Evolutionary conservation across 2,797 vertebrate genomes (phyloP).

Genomic region (Microhierax caerulescens): DNA sequence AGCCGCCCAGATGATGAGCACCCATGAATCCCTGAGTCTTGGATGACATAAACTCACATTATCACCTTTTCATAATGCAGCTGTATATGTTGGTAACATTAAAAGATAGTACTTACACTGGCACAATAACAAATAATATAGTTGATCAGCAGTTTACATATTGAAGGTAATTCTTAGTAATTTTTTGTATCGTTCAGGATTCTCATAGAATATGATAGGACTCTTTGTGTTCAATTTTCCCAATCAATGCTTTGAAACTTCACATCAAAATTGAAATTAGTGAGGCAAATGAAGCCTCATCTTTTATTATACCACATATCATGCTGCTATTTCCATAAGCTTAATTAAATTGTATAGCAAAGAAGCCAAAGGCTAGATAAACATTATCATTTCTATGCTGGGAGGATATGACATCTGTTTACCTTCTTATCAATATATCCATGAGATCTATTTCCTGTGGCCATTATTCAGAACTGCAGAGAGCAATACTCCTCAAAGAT

Average conservation of each 20-base stretch:
- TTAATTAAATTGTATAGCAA: background rate
- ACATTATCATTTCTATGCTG: background rate
- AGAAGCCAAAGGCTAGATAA: background rate
- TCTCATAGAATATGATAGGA: background rate
- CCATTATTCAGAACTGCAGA: background rate
- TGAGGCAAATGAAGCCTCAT: background rate
- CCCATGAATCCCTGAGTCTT: background rate
- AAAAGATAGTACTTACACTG: background rate
- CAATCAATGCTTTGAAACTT: background rate
- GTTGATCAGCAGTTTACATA: background rate
- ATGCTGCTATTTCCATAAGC: background rate
- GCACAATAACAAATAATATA: background rate
- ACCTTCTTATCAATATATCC: background rate
- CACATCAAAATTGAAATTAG: background rate
- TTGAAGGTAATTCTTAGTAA: background rate
- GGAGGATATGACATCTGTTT: background rate
- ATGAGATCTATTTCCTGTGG: background rate
- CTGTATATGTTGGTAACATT: background rate
- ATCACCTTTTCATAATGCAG: background rate
- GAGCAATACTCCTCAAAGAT: background rate
- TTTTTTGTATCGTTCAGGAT: background rate
- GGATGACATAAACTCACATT: background rate
- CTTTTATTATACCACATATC: background rate
- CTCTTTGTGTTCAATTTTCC: background rate
- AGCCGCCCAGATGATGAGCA: background rate